Base-by-base conservation (phyloP, 2,797 vertebrate genomes). In the Crypturellus tataupa region DNA sequence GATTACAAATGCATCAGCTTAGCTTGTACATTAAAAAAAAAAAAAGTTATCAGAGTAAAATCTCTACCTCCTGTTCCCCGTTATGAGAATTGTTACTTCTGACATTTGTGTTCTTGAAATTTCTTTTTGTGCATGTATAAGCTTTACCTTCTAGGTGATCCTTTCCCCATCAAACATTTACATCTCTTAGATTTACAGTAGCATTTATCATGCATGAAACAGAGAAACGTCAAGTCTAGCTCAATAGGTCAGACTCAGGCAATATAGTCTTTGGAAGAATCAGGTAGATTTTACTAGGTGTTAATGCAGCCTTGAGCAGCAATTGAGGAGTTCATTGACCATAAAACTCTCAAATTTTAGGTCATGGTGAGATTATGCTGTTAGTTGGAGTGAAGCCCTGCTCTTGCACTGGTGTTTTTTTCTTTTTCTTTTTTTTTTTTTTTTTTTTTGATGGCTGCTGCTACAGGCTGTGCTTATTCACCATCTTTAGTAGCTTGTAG, bases 221-320 rank as follows among this genome's bases (percentile, higher is more conserved):
- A 71, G 60, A 64, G 76, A 84, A 55, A 85, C 95, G 80, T 94
- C 85, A 93, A 58, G 47, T 80, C 60, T 55, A 58, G 70, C 90
- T 86, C 69, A 80, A 60, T 20, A 80, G 90, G 70, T 87, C 79
- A 70, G 80, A 67, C 77, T 31, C 40, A 85, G 65, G 70, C 87
- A 51, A 27, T 71, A 27, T 49, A 44, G 24, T 85, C 59, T 91
- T 84, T 85, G 92, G 53, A 80, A 85, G 76, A 91, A 70, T 85
- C 62, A 56, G 31, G 27, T 80, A 72, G 67, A 84, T 83, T 93
- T 91, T 88, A 42, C 62, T 94, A 55, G 70, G 51, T 82, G 60
- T 86, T 87, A 88, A 77, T 82, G 75, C 37, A 80, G 75, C 67
- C 51, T 69, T 60, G 65, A 39, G 68, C 33, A 65, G 4, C 75